phyloP scores from a whole-genome alignment of 92 coral and sea anemone genomes.

The Porites rus region DNA sequence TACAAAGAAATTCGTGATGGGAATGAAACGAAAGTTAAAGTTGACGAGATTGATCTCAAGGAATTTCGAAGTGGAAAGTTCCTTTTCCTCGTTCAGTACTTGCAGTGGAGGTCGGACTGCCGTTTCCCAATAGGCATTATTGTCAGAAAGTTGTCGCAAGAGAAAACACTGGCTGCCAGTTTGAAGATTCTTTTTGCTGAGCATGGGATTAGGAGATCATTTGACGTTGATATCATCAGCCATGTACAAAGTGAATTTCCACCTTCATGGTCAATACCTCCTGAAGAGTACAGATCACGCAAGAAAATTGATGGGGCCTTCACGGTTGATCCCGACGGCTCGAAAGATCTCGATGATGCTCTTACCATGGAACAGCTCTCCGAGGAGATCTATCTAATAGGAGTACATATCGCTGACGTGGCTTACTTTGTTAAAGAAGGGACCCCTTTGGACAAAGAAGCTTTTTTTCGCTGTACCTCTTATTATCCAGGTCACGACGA shows the following conservation, averaged over 20 bases:
- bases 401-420: slow-evolving; percentile 83
- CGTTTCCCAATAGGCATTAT: slow-evolving; percentile 63
- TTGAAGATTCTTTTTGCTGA: slow-evolving; percentile 71
- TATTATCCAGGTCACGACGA: slow-evolving; percentile 68
- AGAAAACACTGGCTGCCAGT: slow-evolving; percentile 35
- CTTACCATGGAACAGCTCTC: slow-evolving; percentile 56
- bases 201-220: slow-evolving; percentile 55
- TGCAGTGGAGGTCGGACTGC: slow-evolving; percentile 66
- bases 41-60: slow-evolving; percentile 4
- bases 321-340: slow-evolving; percentile 76
- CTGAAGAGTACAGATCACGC: slow-evolving; percentile 45
- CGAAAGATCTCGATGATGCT: slow-evolving; percentile 86
- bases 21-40: not conserved
- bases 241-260: slow-evolving; percentile 44
- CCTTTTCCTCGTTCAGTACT: slow-evolving; percentile 68
- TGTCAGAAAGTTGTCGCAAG: slow-evolving; percentile 47
- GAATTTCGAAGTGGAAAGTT: slow-evolving; percentile 70
- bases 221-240: slow-evolving; percentile 23
- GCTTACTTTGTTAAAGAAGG: slow-evolving; percentile 73
- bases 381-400: slow-evolving; percentile 41
- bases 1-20: slow-evolving; percentile 37
- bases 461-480: slow-evolving; percentile 64
- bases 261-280: slow-evolving; percentile 58
- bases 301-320: slow-evolving; percentile 48
- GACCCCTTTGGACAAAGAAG: slow-evolving; percentile 71